phyloP scores from a whole-genome alignment of 1,140 invertebrate species.

The Bursaphelenchus mucronatus region DNA sequence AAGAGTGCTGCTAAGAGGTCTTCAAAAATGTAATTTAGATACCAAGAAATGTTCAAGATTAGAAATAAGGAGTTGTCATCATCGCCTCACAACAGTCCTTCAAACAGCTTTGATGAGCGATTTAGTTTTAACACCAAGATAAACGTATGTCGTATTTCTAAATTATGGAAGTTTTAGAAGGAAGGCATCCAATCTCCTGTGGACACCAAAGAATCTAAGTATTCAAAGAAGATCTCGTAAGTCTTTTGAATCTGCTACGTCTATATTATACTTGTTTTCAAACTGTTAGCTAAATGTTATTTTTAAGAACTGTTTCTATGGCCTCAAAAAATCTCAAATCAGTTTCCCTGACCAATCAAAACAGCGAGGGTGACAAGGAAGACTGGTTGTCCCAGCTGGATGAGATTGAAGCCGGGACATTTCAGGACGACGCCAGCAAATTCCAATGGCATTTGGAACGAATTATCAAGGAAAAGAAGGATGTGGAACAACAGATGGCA shows the following conservation, averaged over 20 bases:
- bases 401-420: neutral
- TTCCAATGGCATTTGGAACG: slow-evolving; percentile 43
- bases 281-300: neutral
- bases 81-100: slow-evolving; percentile 47
- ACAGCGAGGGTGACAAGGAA: slow-evolving; percentile 3
- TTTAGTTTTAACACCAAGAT: slow-evolving; percentile 16
- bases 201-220: slow-evolving; percentile 16
- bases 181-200: neutral
- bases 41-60: slow-evolving; percentile 54
- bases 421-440: slow-evolving; percentile 30
- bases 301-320: slow-evolving; percentile 22
- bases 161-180: neutral
- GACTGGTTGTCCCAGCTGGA: slow-evolving; percentile 15
- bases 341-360: slow-evolving; percentile 17
- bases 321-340: slow-evolving; percentile 19
- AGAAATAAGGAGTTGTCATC: slow-evolving; percentile 42
- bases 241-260: slow-evolving; percentile 4
- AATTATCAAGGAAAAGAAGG: slow-evolving; percentile 44
- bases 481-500: slow-evolving; percentile 40
- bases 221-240: slow-evolving; percentile 26
- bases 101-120: slow-evolving; percentile 45
- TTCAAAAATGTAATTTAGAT: slow-evolving; percentile 30
- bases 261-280: neutral
- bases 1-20: slow-evolving; percentile 10
- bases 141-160: neutral